Conservation (phyloP, 2,888 invertebrate genomes). For the Hirtodrosophila duncani region DNA sequence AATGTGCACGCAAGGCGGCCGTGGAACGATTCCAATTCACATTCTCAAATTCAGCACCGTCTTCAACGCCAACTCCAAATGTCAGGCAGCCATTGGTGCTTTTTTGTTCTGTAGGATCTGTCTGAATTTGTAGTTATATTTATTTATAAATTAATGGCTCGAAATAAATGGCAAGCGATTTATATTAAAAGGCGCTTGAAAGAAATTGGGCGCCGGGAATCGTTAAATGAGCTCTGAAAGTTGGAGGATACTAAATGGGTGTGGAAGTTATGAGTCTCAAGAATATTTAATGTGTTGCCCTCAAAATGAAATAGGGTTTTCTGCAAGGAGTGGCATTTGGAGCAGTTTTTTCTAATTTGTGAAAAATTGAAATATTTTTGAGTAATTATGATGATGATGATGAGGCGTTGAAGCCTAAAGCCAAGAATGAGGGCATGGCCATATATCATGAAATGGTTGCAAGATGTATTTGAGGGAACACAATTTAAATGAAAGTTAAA, state of each 20-base stretch:
- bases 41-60: too few species aligned
- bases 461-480: too few species aligned
- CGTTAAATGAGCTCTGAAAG: slow-evolving; percentile 34
- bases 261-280: slow-evolving; percentile 23
- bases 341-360: slow-evolving; percentile 13
- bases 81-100: background rate
- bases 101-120: slow-evolving; percentile 31
- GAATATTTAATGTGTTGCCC: background rate
- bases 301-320: background rate
- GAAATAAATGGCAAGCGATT: slow-evolving; percentile 64
- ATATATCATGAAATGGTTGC: too few species aligned
- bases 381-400: slow-evolving; percentile 15
- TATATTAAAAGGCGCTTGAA: slow-evolving; percentile 53
- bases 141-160: slow-evolving; percentile 63
- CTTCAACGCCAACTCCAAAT: too few species aligned
- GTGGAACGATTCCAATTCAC: slow-evolving; percentile 18
- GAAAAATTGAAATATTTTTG: slow-evolving; percentile 7
- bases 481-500: too few species aligned
- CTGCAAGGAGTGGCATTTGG: slow-evolving; percentile 29
- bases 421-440: too few species aligned
- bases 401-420: too few species aligned
- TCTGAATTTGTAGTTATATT: slow-evolving; percentile 46
- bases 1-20: slow-evolving; percentile 49
- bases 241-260: slow-evolving; percentile 7
- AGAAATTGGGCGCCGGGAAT: slow-evolving; percentile 49